Evolutionary conservation across 2,113 vertebrate genomes (phyloP).

Genomic region (Pogonocichla stellata): DNA sequence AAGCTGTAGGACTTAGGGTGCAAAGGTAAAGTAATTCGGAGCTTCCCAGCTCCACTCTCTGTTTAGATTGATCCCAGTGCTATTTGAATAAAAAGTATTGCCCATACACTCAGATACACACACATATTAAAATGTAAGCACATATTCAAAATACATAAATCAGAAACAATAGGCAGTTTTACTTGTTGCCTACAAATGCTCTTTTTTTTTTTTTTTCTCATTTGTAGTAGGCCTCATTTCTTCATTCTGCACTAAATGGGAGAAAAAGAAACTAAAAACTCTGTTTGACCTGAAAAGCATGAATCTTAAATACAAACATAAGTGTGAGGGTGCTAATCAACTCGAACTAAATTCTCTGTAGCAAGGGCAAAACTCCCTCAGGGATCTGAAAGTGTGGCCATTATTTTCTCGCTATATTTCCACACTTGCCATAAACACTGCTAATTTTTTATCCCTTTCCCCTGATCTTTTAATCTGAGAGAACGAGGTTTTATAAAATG

Average conservation of each 20-base stretch:
- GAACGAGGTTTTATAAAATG: background rate
- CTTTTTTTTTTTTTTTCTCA: background rate
- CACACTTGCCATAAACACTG: background rate
- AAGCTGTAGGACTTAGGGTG: background rate
- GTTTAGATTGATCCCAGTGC: background rate
- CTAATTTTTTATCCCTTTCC: accelerated
- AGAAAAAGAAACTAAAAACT: background rate
- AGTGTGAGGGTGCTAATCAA: background rate
- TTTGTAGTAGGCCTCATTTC: background rate
- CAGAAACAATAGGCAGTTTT: background rate
- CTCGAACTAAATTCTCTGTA: background rate
- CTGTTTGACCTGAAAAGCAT: background rate
- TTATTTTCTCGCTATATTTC: background rate
- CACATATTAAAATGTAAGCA: background rate
- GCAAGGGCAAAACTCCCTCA: background rate
- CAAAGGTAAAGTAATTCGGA: background rate
- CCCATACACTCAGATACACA: background rate
- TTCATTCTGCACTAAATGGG: background rate
- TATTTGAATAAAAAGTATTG: background rate
- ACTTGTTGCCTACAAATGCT: background rate
- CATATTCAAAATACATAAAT: no score
- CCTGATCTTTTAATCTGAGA: accelerated
- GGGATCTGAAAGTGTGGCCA: accelerated
- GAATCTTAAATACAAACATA: background rate
- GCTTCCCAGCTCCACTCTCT: background rate